Base-by-base conservation (phyloP, 1,140 invertebrate genomes). In the Lasioglossum baleicum region DNA sequence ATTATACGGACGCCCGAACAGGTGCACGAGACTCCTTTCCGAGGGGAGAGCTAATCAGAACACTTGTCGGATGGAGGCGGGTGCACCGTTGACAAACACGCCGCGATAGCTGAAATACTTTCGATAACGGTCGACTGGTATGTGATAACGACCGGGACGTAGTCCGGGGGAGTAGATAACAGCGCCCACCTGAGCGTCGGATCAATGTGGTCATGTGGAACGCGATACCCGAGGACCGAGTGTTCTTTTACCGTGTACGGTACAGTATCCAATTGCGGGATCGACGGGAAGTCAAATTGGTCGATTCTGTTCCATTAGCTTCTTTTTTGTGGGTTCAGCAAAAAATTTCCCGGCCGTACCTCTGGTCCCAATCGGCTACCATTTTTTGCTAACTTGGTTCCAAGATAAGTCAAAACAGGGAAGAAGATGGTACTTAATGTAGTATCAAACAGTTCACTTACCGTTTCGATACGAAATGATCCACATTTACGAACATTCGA, bases 61-160 rank as follows among this genome's bases (percentile, higher is more conserved):
- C 10, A 56, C 63, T 8, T 11, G 48, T 2, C 31, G 13, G 4
- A 6, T 48, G 8, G 42, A 40, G 44, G 20, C 40, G 35, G 20
- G n/a, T 0, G 10, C 64, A 40, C 35, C 7, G 17, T 35, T 17
- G 58, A 20, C 10, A 44, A 17, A n/a, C 61, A 44, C 58, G 17
- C 15, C 22, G 7, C 17, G 56, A 64, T 74, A 65, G 61, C 44
- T 56, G 48, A 31, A 44, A 72, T 58, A 40, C 35, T 53, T 7
- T 15, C 48, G 72, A 75, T 75, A 75, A 66, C 15, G 17, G 26
- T 26, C 63, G 31, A 26, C 66, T 58, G 65, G 48, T 35, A 64
- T 48, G 53, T 15, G 72, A 66, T 75, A 75, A 66, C 35, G 61
- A 0, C 42, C n/a, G 40, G 58, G 31, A 40, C 17, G 17, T 48